These are phyloP conservation scores for Lasius fuliginosus DNA, from an alignment of 2,888 invertebrate genomes.

Conservation along the genomic window DNA sequence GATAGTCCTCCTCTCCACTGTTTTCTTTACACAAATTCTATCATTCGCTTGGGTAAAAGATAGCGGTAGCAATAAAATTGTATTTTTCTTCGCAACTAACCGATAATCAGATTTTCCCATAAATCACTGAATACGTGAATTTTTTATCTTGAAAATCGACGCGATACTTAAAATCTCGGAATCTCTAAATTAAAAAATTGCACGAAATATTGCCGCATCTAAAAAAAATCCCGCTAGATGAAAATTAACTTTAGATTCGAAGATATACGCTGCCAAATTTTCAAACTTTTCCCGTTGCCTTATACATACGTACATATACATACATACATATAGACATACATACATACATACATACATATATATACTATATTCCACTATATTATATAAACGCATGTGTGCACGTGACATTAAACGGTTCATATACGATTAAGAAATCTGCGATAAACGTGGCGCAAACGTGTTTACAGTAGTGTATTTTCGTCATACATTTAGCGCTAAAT, in stretches of 20 bases:
- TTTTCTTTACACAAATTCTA: neutral
- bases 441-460: neutral
- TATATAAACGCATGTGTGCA: slow-evolving; percentile 29
- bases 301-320: neutral
- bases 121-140: neutral
- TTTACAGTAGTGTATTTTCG: neutral
- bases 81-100: neutral
- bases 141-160: neutral
- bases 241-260: neutral
- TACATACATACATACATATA: neutral
- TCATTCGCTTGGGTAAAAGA: neutral
- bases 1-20: neutral
- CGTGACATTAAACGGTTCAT: neutral
- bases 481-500: slow-evolving; percentile 14
- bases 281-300: neutral
- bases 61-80: neutral
- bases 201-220: neutral
- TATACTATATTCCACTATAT: neutral
- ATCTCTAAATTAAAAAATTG: neutral
- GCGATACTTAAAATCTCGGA: neutral
- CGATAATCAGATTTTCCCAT: neutral
- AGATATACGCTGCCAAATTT: neutral
- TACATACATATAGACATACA: too few species aligned
- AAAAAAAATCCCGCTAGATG: neutral
- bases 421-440: slow-evolving; percentile 15